A percentile compares a stretch with the other conserved stretches of the same genome.
Evolutionary conservation across 1,140 invertebrate species (phyloP).

Genomic region (Pantala flavescens): DNA sequence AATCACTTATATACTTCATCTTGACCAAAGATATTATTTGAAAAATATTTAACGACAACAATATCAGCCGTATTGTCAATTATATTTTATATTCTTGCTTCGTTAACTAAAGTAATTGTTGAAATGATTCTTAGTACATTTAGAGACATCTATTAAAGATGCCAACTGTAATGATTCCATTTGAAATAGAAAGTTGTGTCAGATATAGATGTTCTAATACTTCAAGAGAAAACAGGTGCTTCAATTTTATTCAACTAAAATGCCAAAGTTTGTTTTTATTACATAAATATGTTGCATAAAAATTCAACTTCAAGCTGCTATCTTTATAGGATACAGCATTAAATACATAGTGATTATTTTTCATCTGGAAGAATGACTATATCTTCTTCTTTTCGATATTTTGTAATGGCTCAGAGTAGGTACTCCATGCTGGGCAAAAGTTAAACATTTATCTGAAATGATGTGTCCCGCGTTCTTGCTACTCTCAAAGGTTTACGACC

Average conservation of each 20-base stretch:
- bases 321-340: not conserved
- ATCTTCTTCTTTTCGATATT: not conserved
- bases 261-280: not conserved
- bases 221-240: not conserved
- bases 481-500: constrained; percentile 17
- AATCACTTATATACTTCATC: too few species aligned
- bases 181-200: not conserved
- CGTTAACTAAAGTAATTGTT: too few species aligned
- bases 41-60: too few species aligned
- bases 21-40: too few species aligned
- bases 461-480: constrained; percentile 28
- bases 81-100: too few species aligned
- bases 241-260: not conserved
- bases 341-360: not conserved
- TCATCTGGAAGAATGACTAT: not conserved
- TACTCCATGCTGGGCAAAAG: not conserved
- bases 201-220: not conserved
- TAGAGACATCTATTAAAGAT: too few species aligned
- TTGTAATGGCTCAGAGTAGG: not conserved
- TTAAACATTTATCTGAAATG: constrained; percentile 33
- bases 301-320: not conserved
- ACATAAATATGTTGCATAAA: not conserved
- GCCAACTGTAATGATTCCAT: not conserved
- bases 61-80: too few species aligned
- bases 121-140: too few species aligned